A percentile compares a stretch with the other conserved stretches of the same genome.
Conservation (phyloP, 2,888 invertebrate genomes). For the Polymixis lichenea region DNA sequence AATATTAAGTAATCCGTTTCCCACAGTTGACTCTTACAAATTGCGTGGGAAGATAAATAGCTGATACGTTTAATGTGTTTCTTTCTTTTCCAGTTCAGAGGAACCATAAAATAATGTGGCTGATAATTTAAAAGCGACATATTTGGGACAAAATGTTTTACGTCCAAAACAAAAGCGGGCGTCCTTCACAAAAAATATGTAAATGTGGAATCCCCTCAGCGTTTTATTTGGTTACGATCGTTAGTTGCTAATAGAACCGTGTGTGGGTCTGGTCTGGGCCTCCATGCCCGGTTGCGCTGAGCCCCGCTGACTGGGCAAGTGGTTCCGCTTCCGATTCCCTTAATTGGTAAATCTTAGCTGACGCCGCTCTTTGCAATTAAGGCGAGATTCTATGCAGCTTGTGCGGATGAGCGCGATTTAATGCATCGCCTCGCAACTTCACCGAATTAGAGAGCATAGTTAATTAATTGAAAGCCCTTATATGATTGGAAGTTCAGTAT, state of each 20-base stretch:
- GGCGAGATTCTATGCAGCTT: conserved; percentile 78
- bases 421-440: conserved; percentile 72
- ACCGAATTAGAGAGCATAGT: conserved; percentile 65
- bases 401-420: conserved; percentile 78
- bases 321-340: conserved; percentile 86
- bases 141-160: conserved; percentile 49
- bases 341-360: conserved; percentile 90
- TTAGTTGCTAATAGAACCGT: conserved; percentile 47
- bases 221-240: conserved; percentile 62
- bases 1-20: conserved; percentile 59
- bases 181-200: conserved; percentile 49
- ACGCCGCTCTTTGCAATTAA: conserved; percentile 88
- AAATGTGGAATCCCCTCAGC: conserved; percentile 54
- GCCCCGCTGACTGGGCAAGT: conserved; percentile 81
- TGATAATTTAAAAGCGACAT: conserved; percentile 56
- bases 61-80: conserved; percentile 60
- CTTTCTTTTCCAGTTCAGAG: conserved; percentile 61
- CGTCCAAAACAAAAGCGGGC: conserved; percentile 37
- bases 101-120: conserved; percentile 49
- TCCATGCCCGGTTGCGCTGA: conserved; percentile 48
- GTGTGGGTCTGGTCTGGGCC: conserved; percentile 36
- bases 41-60: conserved; percentile 60
- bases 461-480: conserved; percentile 70
- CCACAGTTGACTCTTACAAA: conserved; percentile 64
- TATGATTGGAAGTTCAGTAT: conserved; percentile 52